Evolutionary conservation across 1,140 invertebrate species (phyloP), one percentile per base, ranked within the genome.

Genomic region (Diorhabda sublineata): DNA sequence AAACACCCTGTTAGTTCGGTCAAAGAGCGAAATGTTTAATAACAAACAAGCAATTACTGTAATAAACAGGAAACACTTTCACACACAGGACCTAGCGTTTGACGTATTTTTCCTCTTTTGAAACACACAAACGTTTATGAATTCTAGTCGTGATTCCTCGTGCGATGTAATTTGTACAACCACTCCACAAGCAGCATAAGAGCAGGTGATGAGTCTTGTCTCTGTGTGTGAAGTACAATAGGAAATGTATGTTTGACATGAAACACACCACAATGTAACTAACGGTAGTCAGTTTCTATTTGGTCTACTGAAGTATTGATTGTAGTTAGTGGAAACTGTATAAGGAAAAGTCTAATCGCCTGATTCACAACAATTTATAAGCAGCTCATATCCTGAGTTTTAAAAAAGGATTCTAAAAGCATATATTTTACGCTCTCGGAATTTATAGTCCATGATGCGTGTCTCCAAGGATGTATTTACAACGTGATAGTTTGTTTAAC

Each of bases 231-330:
- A 5, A 45, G 8, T 7, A 62, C 44, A 45, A 62, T 62, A 45
- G 61, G 61, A 62, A 62, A 62, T 62, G 42, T 62, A 44, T 62
- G n/a, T 45, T 62, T 11, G 8, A 43, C 61, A 44, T 62, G 42
- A 44, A 62, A 62, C 42, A 44, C 44, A 44, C 61, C 58, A 59
- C 26, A 26, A n/a, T 59, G 58, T 59, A 26, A 59, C 41, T 9
- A n/a, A 6, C 26, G 41, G 58, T 62, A 62, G 43, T 62, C 61
- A n/a, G 43, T 8, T 45, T 42, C 42, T 47, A n/a, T 62, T 44
- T 11, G 45, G n/a, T 62, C 8, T 62, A 45, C 42, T 44, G n/a
- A n/a, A 47, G 43, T 62, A 47, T 47, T 62, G 61, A 62, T 62
- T 47, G 43, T 43, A 62, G 45, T 62, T 62, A 62, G 11, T 62